Percentiles rank a stretch among this genome's conserved stretches.
These are phyloP conservation scores for Lucinisca nassula DNA, from an alignment of 2,888 invertebrate genomes.

Conservation along the genomic window DNA sequence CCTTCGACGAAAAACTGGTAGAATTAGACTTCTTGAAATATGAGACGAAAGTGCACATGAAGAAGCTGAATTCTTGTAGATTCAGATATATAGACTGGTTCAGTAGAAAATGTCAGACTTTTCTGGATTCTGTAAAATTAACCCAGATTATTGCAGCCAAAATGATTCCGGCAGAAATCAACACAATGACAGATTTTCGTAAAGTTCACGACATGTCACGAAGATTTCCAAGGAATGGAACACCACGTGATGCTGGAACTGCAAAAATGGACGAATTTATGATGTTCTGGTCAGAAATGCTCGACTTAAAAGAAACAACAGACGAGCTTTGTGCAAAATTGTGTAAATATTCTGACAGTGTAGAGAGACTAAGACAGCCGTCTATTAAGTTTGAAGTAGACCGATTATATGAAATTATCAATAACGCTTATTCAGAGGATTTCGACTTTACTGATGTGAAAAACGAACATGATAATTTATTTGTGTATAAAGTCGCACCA, in stretches of 20 bases:
- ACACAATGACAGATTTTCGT: slow-evolving; percentile 74
- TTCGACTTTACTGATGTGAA: slow-evolving; percentile 80
- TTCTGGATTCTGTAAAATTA: slow-evolving; percentile 80
- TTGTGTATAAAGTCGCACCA: slow-evolving; percentile 82
- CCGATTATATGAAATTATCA: slow-evolving; percentile 75
- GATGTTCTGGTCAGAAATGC: slow-evolving; percentile 79
- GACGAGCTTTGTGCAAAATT: slow-evolving; percentile 77
- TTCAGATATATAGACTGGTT: slow-evolving; percentile 85
- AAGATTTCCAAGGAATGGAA: slow-evolving; percentile 76
- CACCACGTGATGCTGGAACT: slow-evolving; percentile 72
- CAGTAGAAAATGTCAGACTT: slow-evolving; percentile 76
- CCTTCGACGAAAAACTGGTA: slow-evolving; percentile 79
- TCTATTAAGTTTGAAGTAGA: slow-evolving; percentile 79
- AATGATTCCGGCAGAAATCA: slow-evolving; percentile 71
- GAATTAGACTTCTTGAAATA: slow-evolving; percentile 83
- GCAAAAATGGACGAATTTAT: slow-evolving; percentile 78
- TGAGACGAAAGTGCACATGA: slow-evolving; percentile 76
- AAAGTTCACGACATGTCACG: slow-evolving; percentile 72
- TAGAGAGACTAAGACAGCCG: slow-evolving; percentile 81
- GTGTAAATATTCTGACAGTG: slow-evolving; percentile 76
- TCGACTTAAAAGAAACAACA: slow-evolving; percentile 76
- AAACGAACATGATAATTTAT: slow-evolving; percentile 83
- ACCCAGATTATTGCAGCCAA: slow-evolving; percentile 76
- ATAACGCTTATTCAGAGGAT: slow-evolving; percentile 73
- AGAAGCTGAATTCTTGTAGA: slow-evolving; percentile 78